Evolutionary conservation across 2,797 vertebrate genomes (phyloP).

Genomic region (Vireo griseus): DNA sequence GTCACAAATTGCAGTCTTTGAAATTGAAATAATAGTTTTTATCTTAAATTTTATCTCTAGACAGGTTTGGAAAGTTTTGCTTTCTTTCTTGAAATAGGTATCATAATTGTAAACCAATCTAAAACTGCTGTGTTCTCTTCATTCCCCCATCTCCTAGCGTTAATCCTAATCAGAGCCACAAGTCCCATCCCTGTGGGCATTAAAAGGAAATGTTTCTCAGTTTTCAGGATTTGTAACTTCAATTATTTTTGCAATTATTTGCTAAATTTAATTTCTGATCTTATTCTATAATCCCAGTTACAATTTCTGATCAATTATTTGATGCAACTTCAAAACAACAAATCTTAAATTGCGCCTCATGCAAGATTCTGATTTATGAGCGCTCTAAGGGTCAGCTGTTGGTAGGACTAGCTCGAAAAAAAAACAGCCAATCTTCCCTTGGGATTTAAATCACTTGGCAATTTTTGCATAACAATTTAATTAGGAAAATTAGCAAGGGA

Average conservation of each 20-base stretch:
- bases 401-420: slow-evolving; percentile 36
- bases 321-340: slow-evolving; percentile 72
- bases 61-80: background rate
- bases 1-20: slow-evolving; percentile 42
- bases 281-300: slow-evolving; percentile 71
- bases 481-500: slow-evolving; percentile 58
- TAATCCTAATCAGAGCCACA: slow-evolving; percentile 65
- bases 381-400: background rate
- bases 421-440: background rate
- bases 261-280: slow-evolving; percentile 70
- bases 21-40: slow-evolving; percentile 53
- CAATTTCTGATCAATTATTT: slow-evolving; percentile 75
- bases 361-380: slow-evolving; percentile 4
- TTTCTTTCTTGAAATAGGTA: background rate
- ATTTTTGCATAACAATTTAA: slow-evolving; percentile 62
- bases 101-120: slow-evolving; percentile 24
- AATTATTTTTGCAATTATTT: slow-evolving; percentile 79
- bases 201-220: slow-evolving; percentile 64
- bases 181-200: slow-evolving; percentile 50
- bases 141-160: slow-evolving; percentile 5
- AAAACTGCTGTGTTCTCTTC: background rate
- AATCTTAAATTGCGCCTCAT: slow-evolving; percentile 34
- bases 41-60: slow-evolving; percentile 5
- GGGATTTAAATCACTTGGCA: background rate
- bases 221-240: slow-evolving; percentile 67